phyloP scores from a whole-genome alignment of 2,797 vertebrate species.

The Garrulus glandarius region DNA sequence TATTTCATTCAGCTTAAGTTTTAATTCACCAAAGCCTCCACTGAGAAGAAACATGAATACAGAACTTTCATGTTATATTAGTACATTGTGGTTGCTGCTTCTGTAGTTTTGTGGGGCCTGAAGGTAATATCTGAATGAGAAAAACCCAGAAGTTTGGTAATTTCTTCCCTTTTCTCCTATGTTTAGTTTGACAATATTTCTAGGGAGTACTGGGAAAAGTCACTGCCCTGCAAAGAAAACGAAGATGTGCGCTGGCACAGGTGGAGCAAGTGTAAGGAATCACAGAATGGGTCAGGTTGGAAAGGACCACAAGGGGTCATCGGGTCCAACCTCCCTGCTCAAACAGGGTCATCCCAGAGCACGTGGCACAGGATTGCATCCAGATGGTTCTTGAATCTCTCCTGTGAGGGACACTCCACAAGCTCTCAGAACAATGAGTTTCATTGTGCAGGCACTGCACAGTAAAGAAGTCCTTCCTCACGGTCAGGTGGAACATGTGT shows the following conservation, averaged over 20 bases:
- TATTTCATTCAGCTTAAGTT: not conserved
- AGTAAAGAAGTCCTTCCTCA: not conserved
- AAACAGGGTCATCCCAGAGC: not conserved
- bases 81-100: not conserved
- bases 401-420: not conserved
- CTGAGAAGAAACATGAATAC: not conserved
- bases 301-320: not conserved
- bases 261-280: rapidly evolving
- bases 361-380: not conserved
- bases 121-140: not conserved
- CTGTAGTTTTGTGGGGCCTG: not conserved
- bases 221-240: rapidly evolving
- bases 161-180: not conserved
- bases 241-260: rapidly evolving
- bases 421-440: not conserved
- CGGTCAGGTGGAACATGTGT: not conserved
- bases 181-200: not conserved
- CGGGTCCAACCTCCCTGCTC: not conserved
- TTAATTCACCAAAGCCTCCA: not conserved
- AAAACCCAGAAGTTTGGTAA: rapidly evolving
- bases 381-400: not conserved
- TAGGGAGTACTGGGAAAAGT: rapidly evolving
- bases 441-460: not conserved
- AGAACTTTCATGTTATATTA: not conserved
- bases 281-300: not conserved